Conservation (phyloP, 2,888 invertebrate genomes). For the Steromphala cineraria region DNA sequence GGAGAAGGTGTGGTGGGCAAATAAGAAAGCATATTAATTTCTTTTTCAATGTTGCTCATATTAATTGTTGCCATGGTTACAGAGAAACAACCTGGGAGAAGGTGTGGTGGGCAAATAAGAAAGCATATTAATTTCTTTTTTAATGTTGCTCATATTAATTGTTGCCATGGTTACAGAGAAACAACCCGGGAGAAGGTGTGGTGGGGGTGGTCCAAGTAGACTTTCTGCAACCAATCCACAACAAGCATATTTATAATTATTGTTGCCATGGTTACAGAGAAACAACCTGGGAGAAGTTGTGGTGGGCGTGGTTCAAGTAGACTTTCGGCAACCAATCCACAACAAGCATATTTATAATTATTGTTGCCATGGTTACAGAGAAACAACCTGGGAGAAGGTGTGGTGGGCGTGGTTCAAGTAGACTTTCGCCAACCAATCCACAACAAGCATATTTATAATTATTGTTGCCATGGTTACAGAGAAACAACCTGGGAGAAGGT, state of each 20-base stretch:
- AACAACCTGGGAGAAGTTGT: constrained; percentile 70
- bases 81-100: too few species aligned
- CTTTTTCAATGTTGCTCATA: too few species aligned
- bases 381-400: too few species aligned
- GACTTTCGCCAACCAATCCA: constrained; percentile 71
- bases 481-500: constrained; percentile 67
- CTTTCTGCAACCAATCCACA: constrained; percentile 71
- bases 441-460: constrained; percentile 71
- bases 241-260: constrained; percentile 68
- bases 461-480: constrained; percentile 37
- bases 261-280: constrained; percentile 40
- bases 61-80: neutral
- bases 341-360: constrained; percentile 64
- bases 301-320: constrained; percentile 69
- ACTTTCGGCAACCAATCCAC: constrained; percentile 71
- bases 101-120: too few species aligned
- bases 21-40: too few species aligned
- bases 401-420: constrained; percentile 69
- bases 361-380: constrained; percentile 34
- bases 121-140: too few species aligned
- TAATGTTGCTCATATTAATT: neutral
- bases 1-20: too few species aligned
- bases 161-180: constrained; percentile 44
- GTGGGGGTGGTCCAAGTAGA: constrained; percentile 70
- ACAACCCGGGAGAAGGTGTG: constrained; percentile 68